Conservation (phyloP, 2,113 vertebrate genomes). For the Megaceryle maxima region DNA sequence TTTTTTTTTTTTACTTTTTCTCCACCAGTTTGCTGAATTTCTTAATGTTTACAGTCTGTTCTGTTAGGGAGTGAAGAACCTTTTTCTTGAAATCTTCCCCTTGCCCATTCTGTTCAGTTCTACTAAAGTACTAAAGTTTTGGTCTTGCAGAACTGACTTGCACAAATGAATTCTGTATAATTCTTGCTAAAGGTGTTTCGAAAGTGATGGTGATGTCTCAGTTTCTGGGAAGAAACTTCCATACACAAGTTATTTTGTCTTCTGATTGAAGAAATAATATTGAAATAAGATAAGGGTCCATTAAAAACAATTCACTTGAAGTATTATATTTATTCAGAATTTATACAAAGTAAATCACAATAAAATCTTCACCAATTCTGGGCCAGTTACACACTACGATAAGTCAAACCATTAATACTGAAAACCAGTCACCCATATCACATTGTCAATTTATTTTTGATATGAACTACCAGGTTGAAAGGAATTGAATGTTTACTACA, state of each 20-base stretch:
- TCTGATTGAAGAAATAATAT: background rate
- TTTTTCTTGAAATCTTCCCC: background rate
- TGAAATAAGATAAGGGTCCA: background rate
- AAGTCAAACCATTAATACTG: background rate
- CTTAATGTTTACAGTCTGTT: background rate
- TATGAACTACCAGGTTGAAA: background rate
- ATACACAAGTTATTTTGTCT: background rate
- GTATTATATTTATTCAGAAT: background rate
- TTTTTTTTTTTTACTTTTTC: background rate
- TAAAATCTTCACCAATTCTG: background rate
- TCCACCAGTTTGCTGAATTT: background rate
- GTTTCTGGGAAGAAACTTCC: background rate
- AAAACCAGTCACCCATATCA: background rate
- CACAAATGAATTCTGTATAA: background rate
- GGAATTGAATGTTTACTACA: background rate
- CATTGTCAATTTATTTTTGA: background rate
- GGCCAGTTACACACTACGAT: background rate
- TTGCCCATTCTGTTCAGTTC: rapidly evolving
- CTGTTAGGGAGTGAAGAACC: background rate
- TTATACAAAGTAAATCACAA: background rate
- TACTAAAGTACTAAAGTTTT: background rate
- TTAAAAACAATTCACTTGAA: background rate
- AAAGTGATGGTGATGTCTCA: background rate
- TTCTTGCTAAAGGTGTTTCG: background rate
- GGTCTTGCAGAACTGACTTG: background rate